Conservation (phyloP, 2,797 vertebrate species). For the Scyliorhinus canicula region DNA sequence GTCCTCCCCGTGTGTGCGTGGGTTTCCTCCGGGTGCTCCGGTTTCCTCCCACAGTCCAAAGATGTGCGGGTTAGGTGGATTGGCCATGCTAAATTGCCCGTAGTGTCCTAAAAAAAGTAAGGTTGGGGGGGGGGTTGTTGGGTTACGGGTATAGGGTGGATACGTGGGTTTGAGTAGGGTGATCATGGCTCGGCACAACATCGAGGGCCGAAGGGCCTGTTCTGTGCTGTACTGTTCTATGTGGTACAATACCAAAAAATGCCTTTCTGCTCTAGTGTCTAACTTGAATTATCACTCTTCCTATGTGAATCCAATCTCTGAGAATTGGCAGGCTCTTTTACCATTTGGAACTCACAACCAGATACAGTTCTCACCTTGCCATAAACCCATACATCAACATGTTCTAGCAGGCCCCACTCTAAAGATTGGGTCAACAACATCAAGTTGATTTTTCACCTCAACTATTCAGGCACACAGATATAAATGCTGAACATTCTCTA, state of each 20-base stretch:
- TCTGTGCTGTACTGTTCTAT: too few relatives aligned
- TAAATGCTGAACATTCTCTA: background rate
- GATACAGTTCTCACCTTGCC: background rate
- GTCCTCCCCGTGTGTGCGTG: too few relatives aligned
- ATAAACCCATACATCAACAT: background rate
- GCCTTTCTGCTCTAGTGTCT: background rate
- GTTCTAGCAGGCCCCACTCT: background rate
- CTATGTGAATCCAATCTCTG: background rate
- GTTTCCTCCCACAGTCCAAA: too few relatives aligned
- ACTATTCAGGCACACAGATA: background rate
- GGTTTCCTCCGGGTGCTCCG: too few relatives aligned
- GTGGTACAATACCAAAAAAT: background rate
- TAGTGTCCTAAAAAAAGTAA: too few relatives aligned
- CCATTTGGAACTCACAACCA: background rate
- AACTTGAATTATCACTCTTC: background rate
- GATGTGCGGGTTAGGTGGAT: too few relatives aligned
- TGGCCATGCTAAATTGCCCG: too few relatives aligned
- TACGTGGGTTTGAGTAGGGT: too few relatives aligned
- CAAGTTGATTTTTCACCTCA: background rate
- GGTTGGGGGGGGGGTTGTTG: too few relatives aligned
- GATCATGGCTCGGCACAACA: too few relatives aligned
- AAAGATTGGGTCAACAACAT: background rate
- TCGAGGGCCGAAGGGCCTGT: too few relatives aligned
- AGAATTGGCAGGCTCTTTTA: background rate
- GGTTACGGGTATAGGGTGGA: too few relatives aligned